Evolutionary conservation across 2,113 vertebrate species (phyloP), one percentile per base, ranked within the genome.

Genomic region (Periophthalmodon schlosseri): DNA sequence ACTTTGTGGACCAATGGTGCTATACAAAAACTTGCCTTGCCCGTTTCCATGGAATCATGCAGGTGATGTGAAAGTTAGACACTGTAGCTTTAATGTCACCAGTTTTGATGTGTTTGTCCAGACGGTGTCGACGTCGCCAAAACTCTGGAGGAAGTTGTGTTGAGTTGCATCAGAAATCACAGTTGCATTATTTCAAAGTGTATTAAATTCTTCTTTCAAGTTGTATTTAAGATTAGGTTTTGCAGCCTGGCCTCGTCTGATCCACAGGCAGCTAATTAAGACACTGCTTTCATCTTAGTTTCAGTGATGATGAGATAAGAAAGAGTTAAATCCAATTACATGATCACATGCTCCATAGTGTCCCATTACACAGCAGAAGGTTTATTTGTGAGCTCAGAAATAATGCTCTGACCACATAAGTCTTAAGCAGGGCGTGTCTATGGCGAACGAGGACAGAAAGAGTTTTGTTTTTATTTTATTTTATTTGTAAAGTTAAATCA

Each of bases 301-400:
- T 68, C 36, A 28, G 66, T 34, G 67, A 72, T 82, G 64, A 61
- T 46, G 47, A 47, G 58, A 56, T 20, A 18, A 0, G 39, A 75
- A 76, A 80, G 72, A 0, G 39, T 79, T 74, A 76, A 76, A 84
- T 86, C 82, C 67, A 82, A 82, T 88, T 82, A 74, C 39, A 16
- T 49, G 39, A 80, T 79, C 69, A 20, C 36, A 24, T 50, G 58
- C 47, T 70, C 33, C 34, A 69, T 49, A 74, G 65, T 28, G 33
- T 77, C 13, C 66, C 49, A 15, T 73, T 24, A 73, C 56, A 60
- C 60, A 54, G 54, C 16, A 69, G 63, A 66, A 61, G 70, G 34
- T n/a, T 47, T 28, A 61, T 36, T 58, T 61, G 47, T 14, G 12
- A 76, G 66, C 49, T 77, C 69, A 49, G 71, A 84, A 68, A 52